These are phyloP conservation scores for Prorops nasuta DNA, from an alignment of 1,140 invertebrate species.

Conservation along the genomic window DNA sequence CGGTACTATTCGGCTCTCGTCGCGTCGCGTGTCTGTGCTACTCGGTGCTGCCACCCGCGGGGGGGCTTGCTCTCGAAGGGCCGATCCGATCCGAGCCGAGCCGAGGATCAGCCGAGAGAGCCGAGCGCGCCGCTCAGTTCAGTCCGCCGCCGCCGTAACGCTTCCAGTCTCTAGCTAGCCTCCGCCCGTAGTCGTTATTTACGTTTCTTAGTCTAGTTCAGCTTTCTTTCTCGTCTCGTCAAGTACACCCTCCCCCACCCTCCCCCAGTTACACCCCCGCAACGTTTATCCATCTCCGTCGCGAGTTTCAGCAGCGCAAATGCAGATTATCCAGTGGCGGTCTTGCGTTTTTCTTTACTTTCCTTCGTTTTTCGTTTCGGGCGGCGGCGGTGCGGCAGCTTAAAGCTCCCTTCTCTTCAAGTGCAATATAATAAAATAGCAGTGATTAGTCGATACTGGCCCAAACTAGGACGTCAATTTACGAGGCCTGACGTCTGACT, in stretches of 20 bases:
- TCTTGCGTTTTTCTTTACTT: constrained; percentile 38
- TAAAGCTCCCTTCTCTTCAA: no score
- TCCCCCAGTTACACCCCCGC: not conserved
- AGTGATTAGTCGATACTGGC: no score
- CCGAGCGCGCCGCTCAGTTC: no score
- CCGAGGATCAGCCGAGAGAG: constrained; percentile 11
- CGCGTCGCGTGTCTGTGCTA: no score
- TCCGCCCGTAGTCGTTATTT: constrained; percentile 51
- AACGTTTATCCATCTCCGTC: not conserved
- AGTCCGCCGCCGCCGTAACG: no score
- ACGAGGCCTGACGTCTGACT: no score
- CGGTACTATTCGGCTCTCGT: not conserved
- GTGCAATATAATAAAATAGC: no score
- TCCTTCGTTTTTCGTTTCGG: constrained; percentile 42
- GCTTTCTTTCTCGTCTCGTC: constrained; percentile 37
- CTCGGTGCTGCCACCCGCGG: no score
- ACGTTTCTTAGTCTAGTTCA: constrained; percentile 53
- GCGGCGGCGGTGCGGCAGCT: no score
- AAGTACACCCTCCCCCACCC: not conserved
- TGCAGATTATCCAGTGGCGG: constrained; percentile 34
- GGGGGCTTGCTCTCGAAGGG: no score
- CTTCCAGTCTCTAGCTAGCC: constrained; percentile 48
- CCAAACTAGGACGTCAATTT: no score
- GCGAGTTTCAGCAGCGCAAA: constrained; percentile 27
- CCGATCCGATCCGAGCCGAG: constrained; percentile 6